A percentile compares a stretch with the other conserved stretches of the same genome.
phyloP scores from a whole-genome alignment of 2,113 vertebrate genomes.

The Eptatretus burgeri region DNA sequence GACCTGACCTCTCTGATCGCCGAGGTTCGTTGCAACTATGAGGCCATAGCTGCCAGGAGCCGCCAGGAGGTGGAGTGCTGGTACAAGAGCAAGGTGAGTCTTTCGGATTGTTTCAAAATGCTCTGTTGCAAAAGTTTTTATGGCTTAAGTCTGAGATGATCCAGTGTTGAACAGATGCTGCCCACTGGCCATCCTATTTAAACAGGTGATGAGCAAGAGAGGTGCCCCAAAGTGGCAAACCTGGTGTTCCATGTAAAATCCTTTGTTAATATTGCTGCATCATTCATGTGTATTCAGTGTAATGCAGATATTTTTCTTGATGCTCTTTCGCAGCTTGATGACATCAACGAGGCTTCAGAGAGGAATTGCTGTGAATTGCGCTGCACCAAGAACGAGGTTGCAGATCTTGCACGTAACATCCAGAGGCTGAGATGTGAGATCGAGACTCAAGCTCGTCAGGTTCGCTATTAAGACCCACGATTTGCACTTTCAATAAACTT shows the following conservation, averaged over 20 bases:
- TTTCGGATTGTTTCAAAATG: background rate
- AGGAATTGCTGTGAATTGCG: background rate
- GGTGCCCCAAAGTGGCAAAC: too few species aligned
- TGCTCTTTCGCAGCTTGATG: background rate
- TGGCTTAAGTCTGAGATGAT: too few species aligned
- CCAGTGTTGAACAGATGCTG: too few species aligned
- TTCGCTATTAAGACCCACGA: too few species aligned
- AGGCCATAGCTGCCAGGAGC: background rate
- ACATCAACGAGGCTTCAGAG: conserved; percentile 2
- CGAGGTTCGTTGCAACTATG: background rate
- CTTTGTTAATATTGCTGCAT: too few species aligned
- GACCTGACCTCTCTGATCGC: background rate
- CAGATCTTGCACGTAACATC: background rate
- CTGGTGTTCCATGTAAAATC: too few species aligned
- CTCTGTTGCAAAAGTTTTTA: too few species aligned
- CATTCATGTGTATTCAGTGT: too few species aligned
- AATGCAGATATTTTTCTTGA: too few species aligned
- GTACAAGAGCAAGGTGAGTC: conserved; percentile 4
- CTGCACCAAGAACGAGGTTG: conserved; percentile 5
- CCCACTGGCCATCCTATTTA: too few species aligned
- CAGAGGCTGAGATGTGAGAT: conserved; percentile 5
- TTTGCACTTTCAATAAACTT: too few species aligned
- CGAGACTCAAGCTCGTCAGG: background rate
- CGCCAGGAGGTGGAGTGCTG: conserved; percentile 3
- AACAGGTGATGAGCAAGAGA: too few species aligned